These are phyloP conservation scores for Palythoa grandis DNA, from an alignment of 92 coral and sea anemone genomes.

Conservation along the genomic window DNA sequence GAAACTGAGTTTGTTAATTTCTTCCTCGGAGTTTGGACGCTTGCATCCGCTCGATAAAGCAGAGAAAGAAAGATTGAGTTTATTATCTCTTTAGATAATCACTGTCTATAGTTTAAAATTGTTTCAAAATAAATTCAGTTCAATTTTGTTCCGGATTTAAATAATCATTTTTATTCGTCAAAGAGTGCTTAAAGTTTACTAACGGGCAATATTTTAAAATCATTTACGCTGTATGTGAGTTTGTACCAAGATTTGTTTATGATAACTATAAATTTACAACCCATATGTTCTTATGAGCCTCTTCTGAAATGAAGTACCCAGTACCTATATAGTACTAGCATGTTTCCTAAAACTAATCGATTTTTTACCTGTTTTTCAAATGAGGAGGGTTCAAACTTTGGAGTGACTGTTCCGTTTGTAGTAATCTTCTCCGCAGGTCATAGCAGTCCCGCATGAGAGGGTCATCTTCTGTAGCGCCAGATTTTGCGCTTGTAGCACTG, in stretches of 20 bases:
- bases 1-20: not conserved
- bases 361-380: slow-evolving; percentile 66
- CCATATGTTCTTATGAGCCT: not conserved
- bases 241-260: not conserved
- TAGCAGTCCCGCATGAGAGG: slow-evolving; percentile 98
- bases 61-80: not conserved
- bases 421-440: slow-evolving; percentile 88
- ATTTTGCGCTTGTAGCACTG: slow-evolving; percentile 82
- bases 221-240: not conserved
- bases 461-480: slow-evolving; percentile 87
- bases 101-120: not conserved
- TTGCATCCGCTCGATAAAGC: not conserved
- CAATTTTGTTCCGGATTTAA: not conserved
- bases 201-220: not conserved
- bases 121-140: not conserved
- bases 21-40: not conserved
- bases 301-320: not conserved
- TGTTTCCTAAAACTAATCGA: not conserved
- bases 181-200: not conserved
- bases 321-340: too few species aligned
- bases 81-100: not conserved
- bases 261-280: not conserved
- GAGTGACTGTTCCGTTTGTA: slow-evolving; percentile 97
- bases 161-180: not conserved
- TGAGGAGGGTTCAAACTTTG: slow-evolving; percentile 94